phyloP scores from a whole-genome alignment of 2,113 vertebrate genomes.

The Tyto alba region DNA sequence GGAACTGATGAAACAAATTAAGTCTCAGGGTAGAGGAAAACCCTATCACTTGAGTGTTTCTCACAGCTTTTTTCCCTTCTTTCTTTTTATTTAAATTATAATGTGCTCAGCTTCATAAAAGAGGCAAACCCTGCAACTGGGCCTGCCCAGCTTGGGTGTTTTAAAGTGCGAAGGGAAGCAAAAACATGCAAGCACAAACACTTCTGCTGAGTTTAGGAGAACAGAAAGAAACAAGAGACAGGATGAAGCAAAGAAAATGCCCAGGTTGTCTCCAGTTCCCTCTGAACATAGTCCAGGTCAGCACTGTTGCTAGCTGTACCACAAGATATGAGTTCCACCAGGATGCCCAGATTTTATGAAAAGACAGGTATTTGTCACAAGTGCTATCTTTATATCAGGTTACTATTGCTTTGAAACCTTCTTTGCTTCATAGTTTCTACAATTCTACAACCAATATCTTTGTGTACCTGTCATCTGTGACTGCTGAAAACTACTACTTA shows the following conservation, averaged over 20 bases:
- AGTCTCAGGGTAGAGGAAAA: background rate
- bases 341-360: background rate
- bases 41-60: background rate
- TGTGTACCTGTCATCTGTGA: background rate
- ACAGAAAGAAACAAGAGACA: background rate
- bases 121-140: background rate
- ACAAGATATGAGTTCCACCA: background rate
- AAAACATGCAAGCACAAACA: background rate
- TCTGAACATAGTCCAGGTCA: background rate
- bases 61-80: background rate
- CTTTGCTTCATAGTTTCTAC: background rate
- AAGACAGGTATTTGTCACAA: background rate
- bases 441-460: background rate
- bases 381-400: background rate
- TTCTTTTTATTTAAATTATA: background rate
- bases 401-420: background rate
- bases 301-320: background rate
- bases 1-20: background rate
- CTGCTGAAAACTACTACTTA: background rate
- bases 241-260: background rate
- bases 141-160: background rate
- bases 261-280: background rate
- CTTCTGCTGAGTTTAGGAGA: background rate
- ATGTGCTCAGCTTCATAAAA: background rate
- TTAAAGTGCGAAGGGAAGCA: background rate